Evolutionary conservation across 2,888 invertebrate species (phyloP), one percentile per base, ranked within the genome.

Genomic region (Allacma fusca): DNA sequence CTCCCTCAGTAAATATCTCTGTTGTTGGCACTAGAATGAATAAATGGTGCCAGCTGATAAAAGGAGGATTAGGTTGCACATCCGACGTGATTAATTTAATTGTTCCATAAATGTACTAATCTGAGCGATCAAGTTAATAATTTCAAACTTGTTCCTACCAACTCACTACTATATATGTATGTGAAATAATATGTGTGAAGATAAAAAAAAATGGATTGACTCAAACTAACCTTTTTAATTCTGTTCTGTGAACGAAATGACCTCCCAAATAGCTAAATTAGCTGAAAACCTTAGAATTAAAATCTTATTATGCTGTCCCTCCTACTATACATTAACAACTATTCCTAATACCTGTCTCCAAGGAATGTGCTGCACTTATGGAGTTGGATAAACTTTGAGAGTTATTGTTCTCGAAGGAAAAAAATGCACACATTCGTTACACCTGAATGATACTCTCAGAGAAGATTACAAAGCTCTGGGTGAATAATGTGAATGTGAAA

Each of bases 401-500:
- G 50, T 13, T 50, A 50, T 13, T 50, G n/a, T 19, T 50, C 50
- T 16, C 50, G 50, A 50, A n/a, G n/a, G n/a, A n/a, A 50, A 13
- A 50, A 50, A 50, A 50, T 50, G 34, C 34, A 34, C 9, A 50
- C n/a, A 19, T 50, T 13, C 50, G 16, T 19, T 13, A 50, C 50
- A 50, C n/a, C 50, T 50, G 50, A 50, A 50, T 50, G n/a, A 50
- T 50, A 50, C 50, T 34, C 34, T 34, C 16, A 67, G 21, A 34
- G 29, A 69, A 67, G 21, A 59, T 57, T 69, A 40, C 21, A 69
- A 75, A 67, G 67, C 43, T 34, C 16, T 29, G 19, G 34, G 29
- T 70, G 67, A 40, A 59, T 62, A n/a, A 57, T 75, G 59, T 57
- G 62, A 23, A 67, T 69, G 57, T 69, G 34, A 59, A 50, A 50